These are phyloP conservation scores for Cephus pygmeus DNA, from an alignment of 2,888 invertebrate species.

Conservation along the genomic window DNA sequence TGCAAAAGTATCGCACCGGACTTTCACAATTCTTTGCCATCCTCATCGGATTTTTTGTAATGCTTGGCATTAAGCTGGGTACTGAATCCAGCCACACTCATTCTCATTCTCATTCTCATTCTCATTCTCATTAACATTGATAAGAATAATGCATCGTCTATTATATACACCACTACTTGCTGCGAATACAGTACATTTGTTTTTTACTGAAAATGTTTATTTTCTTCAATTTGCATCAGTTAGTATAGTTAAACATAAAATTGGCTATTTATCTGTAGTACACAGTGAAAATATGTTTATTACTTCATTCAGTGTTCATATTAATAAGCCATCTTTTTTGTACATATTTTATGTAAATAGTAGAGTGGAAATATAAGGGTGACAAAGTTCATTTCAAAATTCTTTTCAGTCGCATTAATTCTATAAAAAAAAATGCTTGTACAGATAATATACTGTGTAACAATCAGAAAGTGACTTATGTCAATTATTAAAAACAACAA, in stretches of 20 bases:
- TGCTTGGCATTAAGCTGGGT: constrained; percentile 74
- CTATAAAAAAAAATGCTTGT: no score
- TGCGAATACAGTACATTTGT: no score
- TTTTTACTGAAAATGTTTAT: no score
- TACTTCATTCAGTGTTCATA: no score
- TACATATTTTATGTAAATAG: neutral
- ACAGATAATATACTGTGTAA: neutral
- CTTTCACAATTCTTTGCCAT: constrained; percentile 76
- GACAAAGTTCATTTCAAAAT: neutral
- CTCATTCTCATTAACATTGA: neutral
- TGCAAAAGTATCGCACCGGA: constrained; percentile 73
- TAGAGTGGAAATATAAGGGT: neutral
- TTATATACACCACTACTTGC: neutral
- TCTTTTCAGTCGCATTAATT: neutral
- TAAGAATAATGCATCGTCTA: neutral
- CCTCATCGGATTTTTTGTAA: constrained; percentile 76
- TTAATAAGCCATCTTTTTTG: no score
- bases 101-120: neutral
- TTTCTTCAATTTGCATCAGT: no score
- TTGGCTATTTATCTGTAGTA: no score
- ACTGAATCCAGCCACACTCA: neutral
- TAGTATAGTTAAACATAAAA: no score
- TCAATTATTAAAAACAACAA: neutral
- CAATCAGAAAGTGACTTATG: neutral
- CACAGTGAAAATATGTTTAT: no score